Base-by-base conservation (phyloP, 2,113 vertebrate genomes). In the Periophthalmodon schlosseri region DNA sequence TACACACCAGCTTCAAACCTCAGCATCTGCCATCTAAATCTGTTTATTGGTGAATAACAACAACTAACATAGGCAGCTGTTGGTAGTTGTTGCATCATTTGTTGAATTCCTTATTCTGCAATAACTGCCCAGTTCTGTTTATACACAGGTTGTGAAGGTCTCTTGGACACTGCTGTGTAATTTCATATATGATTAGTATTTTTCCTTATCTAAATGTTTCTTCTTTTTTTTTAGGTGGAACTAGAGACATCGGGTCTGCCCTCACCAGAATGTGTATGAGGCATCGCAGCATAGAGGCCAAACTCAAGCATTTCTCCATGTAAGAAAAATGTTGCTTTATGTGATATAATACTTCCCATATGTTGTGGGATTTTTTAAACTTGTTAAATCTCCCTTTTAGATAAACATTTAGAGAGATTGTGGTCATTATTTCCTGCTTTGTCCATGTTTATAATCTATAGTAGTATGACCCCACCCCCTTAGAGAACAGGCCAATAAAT, bases 251-350 rank as follows among this genome's bases (percentile, higher is more conserved):
- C 0, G 97, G 97, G 81, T 99, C 97, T 0, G 97, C 97, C 0
- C 89, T 99, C 85, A 99, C 97, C 75, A 95, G 97, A 73, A 99
- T 99, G 97, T 99, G 97, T 84, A 96, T 99, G 97, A 93, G 97
- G 81, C 97, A 99, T 91, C 95, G 96, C 79, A 97, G 97, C 93
- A 99, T 99, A 44, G 97, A 99, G 87, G 93, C 96, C 84, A 98
- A 98, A 87, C 96, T 99, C 84, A 94, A 96, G 65, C 95, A 98
- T 84, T 98, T 99, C 91, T 99, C 97, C 82, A 95, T 94, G 97
- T 99, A 91, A 96, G 95, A 78, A 77, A 21, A 47, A 68, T 21
- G 21, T 65, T 65, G 34, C 63, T 44, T 39, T 46, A 70, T 47
- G 28, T 47, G 13, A 67, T 73, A 33, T 69, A 23, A 61, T 69